phyloP scores from a whole-genome alignment of 1,140 invertebrate species.

The Dinoponera quadriceps region DNA sequence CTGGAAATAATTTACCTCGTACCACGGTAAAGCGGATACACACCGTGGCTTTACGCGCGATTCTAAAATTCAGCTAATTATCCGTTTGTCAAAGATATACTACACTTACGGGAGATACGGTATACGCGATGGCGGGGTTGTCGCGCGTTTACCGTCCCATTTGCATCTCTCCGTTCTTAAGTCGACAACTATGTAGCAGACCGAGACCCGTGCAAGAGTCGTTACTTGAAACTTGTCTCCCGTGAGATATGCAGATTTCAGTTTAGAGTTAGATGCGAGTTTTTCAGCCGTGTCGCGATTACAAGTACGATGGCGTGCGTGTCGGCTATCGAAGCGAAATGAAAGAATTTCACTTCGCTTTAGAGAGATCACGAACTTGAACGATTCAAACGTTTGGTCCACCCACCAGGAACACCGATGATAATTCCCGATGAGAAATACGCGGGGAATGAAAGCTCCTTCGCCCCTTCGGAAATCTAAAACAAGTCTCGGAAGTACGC shows the following conservation, averaged over 20 bases:
- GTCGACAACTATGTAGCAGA: neutral
- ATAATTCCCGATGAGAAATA: neutral
- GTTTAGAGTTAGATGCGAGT: no score
- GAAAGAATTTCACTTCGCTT: neutral
- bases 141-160: neutral
- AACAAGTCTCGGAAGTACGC: neutral
- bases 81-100: slow-evolving; percentile 38
- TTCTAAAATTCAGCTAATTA: slow-evolving; percentile 49
- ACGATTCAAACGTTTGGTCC: no score
- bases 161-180: neutral
- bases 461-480: neutral
- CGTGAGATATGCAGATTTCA: no score
- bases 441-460: slow-evolving; percentile 7
- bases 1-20: slow-evolving; percentile 46
- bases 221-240: no score
- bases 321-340: no score
- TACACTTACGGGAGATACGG: slow-evolving; percentile 4
- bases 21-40: slow-evolving; percentile 12
- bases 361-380: no score
- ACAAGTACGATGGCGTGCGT: no score
- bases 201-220: neutral
- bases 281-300: no score
- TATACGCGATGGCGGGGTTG: neutral
- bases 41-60: slow-evolving; percentile 29
- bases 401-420: neutral